Base-by-base conservation (phyloP, 2,888 invertebrate genomes). In the Eutolmus rufibarbis region DNA sequence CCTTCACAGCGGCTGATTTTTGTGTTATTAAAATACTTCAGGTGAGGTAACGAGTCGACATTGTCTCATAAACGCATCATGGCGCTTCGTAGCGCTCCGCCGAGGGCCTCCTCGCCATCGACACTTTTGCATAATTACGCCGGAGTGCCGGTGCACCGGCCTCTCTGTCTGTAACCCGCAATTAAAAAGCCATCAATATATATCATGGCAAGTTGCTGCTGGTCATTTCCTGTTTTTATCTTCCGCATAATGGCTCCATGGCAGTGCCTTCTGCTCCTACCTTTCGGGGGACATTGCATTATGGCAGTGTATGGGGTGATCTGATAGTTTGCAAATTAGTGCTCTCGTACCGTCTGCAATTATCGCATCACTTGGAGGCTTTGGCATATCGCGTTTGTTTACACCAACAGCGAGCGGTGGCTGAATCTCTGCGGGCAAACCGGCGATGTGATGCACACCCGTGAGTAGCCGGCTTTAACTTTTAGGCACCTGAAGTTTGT, bases 291-390 rank as follows among this genome's bases (percentile, higher is more conserved):
- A 86, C 88, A 88, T 86, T 31, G 85, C 46, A 85, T 88, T 87
- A 81, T 88, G 19, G 88, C 74, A n/a, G 56, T 87, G 86, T 87
- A 86, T 86, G 86, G 87, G 88, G 85, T 88, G 82, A 88, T 88
- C 88, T 88, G 88, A 88, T 88, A 88, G 88, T 87, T 88, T 86
- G 88, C 88, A 88, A 88, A 88, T 88, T 88, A 88, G 88, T 88
- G 86, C 87, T 57, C 87, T 87, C 74, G 86, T 85, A 88, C 88
- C 86, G 76, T 87, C 86, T 87, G 87, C 87, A 88, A 88, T 88
- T 88, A 88, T 88, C 82, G 86, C 37, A 86, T 86, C 74, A 86
- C 87, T 74, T 78, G 34, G 77, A 87, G 88, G 85, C 82, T 88
- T 88, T 86, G 78, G 87, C 74, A 86, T 85, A 87, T 88, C 86